Percentiles rank a stretch among this genome's conserved stretches.
These are phyloP conservation scores for Zingel zingel DNA, from an alignment of 2,113 vertebrate species.

Conservation along the genomic window DNA sequence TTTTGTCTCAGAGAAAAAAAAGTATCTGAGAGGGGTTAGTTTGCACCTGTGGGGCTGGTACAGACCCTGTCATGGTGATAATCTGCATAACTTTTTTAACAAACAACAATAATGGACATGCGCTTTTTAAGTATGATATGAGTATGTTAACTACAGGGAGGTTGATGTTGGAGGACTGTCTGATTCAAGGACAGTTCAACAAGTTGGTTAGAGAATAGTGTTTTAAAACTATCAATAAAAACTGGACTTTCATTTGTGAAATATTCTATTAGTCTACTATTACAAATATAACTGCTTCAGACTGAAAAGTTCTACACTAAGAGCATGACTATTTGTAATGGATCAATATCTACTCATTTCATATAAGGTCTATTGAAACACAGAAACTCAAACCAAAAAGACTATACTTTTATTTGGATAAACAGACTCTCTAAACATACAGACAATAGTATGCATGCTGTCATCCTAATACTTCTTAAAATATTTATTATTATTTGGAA, in stretches of 20 bases:
- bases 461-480: neutral
- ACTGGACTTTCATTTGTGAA: neutral
- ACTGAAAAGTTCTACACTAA: neutral
- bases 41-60: neutral
- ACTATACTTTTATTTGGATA: neutral
- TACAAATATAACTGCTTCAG: neutral
- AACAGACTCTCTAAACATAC: neutral
- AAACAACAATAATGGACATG: neutral
- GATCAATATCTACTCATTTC: neutral
- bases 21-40: neutral
- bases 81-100: slow-evolving; percentile 7
- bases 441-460: neutral
- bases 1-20: neutral
- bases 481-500: neutral
- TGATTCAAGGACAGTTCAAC: neutral
- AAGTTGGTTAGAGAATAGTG: neutral
- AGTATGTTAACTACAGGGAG: neutral
- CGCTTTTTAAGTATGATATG: neutral
- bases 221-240: neutral
- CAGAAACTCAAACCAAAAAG: neutral
- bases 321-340: slow-evolving; percentile 9
- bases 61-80: neutral
- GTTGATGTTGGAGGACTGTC: neutral
- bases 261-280: neutral
- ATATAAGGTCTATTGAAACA: neutral